Conservation (phyloP, 2,797 vertebrate genomes). For the Lepus oiostolus region DNA sequence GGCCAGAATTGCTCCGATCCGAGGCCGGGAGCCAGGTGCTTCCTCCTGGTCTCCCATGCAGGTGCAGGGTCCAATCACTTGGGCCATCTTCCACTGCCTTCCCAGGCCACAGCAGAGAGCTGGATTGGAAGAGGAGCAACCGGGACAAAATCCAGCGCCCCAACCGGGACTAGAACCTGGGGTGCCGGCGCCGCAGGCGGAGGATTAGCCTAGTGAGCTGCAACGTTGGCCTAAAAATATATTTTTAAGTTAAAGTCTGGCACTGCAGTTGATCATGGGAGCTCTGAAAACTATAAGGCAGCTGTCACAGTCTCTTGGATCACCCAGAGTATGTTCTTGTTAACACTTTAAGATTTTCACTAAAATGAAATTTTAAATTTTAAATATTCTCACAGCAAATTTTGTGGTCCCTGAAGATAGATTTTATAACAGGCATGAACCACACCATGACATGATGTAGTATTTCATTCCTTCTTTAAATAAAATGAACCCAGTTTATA, state of each 20-base stretch:
- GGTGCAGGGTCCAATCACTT: no score
- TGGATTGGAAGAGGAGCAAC: no score
- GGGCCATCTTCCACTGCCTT: no score
- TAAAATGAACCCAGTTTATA: constrained; percentile 58
- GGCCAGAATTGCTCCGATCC: no score
- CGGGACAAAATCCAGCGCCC: no score
- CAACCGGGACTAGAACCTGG: no score
- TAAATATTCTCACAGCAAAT: constrained; percentile 71
- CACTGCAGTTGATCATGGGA: not conserved
- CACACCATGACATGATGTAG: constrained; percentile 2
- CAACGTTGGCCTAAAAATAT: not conserved
- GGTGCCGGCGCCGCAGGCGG: no score
- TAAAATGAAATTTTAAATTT: constrained; percentile 73
- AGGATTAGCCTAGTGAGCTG: no score
- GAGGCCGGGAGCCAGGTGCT: no score
- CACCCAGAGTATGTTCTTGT: constrained; percentile 29
- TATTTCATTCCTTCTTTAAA: constrained; percentile 70
- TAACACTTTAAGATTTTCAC: constrained; percentile 59
- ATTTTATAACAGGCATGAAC: constrained; percentile 55
- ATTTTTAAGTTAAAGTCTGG: constrained; percentile 14
- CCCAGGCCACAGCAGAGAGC: no score
- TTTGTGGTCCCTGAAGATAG: constrained; percentile 60
- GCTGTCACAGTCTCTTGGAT: not conserved
- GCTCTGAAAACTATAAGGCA: constrained; percentile 29
- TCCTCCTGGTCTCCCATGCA: no score